Evolutionary conservation across 2,797 vertebrate species (phyloP).

Genomic region (Falco rusticolus): DNA sequence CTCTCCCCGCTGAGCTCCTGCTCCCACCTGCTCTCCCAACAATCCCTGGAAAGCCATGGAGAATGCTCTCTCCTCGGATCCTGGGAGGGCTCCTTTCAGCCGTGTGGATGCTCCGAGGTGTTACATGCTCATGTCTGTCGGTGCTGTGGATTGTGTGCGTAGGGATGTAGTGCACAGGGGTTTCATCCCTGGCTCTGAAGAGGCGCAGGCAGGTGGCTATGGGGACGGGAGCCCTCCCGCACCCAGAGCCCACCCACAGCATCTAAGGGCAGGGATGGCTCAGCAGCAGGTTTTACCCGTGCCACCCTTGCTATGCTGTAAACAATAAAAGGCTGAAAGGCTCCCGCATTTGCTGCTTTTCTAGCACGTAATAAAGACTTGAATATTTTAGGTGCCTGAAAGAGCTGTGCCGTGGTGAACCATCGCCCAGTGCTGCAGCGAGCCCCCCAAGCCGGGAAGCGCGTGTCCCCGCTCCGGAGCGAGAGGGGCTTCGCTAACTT

Average conservation of each 20-base stretch:
- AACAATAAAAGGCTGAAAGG: background rate
- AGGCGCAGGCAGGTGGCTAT: fast-evolving
- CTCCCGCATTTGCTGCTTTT: background rate
- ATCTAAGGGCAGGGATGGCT: fast-evolving
- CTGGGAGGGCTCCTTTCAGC: background rate
- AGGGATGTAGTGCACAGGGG: fast-evolving
- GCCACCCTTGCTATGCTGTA: fast-evolving
- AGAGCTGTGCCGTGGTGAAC: background rate
- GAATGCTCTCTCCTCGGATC: background rate
- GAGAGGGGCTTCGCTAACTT: background rate
- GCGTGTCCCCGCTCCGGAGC: background rate
- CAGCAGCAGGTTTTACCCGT: background rate
- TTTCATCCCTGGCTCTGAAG: background rate
- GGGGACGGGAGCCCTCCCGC: background rate
- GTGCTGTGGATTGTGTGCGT: fast-evolving
- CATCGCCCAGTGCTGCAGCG: background rate
- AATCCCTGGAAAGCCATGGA: fast-evolving
- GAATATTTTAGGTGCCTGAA: background rate
- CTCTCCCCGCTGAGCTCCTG: background rate
- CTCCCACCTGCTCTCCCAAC: background rate
- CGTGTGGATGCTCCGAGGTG: fast-evolving
- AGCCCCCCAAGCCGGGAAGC: background rate
- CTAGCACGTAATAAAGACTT: background rate
- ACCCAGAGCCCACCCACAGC: background rate
- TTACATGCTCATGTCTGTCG: fast-evolving